Conservation (phyloP, 2,797 vertebrate species). For the Hemitrygon akajei region DNA sequence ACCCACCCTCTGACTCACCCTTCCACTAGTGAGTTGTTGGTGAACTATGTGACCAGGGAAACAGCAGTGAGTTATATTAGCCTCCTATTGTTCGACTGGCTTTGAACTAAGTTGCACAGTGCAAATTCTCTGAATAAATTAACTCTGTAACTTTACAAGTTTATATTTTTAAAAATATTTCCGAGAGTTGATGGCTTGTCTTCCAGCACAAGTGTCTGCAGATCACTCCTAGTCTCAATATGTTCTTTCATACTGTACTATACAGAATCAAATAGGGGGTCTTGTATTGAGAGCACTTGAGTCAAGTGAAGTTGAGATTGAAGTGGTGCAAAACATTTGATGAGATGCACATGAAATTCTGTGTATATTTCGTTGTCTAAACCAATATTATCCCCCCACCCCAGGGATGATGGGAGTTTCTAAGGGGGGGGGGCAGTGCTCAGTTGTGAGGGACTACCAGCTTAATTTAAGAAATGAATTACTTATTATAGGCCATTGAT, state of each 20-base stretch:
- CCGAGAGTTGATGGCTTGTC: neutral
- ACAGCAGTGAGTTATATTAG: neutral
- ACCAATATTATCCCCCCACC: too few relatives aligned
- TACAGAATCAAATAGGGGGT: neutral
- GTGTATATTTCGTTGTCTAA: too few relatives aligned
- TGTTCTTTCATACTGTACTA: neutral
- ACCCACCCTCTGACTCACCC: constrained; percentile 7
- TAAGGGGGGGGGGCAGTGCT: too few relatives aligned
- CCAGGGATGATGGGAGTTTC: too few relatives aligned
- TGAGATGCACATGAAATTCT: too few relatives aligned
- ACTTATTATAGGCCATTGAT: too few relatives aligned
- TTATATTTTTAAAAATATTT: neutral
- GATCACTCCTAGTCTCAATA: too few relatives aligned
- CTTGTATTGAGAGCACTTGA: neutral
- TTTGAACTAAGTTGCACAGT: constrained; percentile 18
- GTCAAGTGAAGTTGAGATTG: neutral
- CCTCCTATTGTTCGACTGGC: neutral
- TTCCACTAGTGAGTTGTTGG: neutral
- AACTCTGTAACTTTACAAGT: neutral
- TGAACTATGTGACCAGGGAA: neutral
- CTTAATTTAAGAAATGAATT: too few relatives aligned
- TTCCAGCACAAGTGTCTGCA: too few relatives aligned
- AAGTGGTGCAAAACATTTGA: neutral
- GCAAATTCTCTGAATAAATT: constrained; percentile 11
- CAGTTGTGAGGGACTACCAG: too few relatives aligned